phyloP scores from a whole-genome alignment of 2,113 vertebrate genomes.

The Corvus cornix region DNA sequence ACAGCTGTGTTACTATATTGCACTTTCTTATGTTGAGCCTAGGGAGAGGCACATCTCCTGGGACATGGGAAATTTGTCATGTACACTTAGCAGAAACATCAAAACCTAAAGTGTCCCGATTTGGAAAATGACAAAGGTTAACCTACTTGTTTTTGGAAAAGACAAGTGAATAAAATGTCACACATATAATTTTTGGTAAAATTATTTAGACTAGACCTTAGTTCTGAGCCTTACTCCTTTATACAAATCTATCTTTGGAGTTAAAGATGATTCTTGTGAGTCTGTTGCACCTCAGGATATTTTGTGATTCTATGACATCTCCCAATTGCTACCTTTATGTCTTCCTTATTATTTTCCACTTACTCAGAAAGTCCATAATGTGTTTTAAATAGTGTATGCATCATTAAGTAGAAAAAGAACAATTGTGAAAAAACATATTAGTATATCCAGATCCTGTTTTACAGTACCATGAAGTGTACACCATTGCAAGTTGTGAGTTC shows the following conservation, averaged over 20 bases:
- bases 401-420: neutral
- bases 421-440: neutral
- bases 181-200: neutral
- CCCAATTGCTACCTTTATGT: neutral
- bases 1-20: slow-evolving; percentile 59
- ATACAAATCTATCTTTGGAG: neutral
- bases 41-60: neutral
- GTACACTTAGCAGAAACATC: neutral
- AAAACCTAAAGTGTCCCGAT: neutral
- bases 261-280: neutral
- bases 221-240: neutral
- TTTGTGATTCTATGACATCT: neutral
- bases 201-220: neutral
- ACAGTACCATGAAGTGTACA: neutral
- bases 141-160: neutral
- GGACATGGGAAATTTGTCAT: neutral
- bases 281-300: neutral
- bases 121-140: neutral
- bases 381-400: neutral
- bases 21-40: slow-evolving; percentile 7
- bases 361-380: neutral
- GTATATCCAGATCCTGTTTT: neutral
- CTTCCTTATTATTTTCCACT: neutral
- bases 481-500: neutral
- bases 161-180: neutral